Evolutionary conservation across 2,888 invertebrate genomes (phyloP).

Genomic region (Rhimphoctona megacephalus): DNA sequence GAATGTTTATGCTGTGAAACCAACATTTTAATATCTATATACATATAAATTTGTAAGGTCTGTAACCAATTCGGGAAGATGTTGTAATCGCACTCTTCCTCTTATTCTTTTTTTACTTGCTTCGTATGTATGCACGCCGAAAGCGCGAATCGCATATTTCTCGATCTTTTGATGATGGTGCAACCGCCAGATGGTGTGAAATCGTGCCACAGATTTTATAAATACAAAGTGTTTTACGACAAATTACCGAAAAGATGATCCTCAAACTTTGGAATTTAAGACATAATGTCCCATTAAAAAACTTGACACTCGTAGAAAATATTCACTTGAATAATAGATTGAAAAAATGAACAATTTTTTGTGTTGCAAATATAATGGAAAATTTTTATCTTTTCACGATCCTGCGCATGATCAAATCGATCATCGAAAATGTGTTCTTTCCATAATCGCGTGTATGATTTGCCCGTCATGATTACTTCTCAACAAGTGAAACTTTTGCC

Average conservation of each 20-base stretch:
- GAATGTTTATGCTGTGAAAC: slow-evolving; percentile 27
- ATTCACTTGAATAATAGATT: neutral
- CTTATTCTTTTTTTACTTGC: slow-evolving; percentile 33
- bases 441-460: slow-evolving; percentile 21
- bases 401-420: slow-evolving; percentile 15
- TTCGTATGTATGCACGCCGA: slow-evolving; percentile 47
- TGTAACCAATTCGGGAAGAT: slow-evolving; percentile 67
- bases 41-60: slow-evolving; percentile 27
- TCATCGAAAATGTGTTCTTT: slow-evolving; percentile 31
- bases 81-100: slow-evolving; percentile 56
- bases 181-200: slow-evolving; percentile 61
- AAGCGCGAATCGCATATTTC: slow-evolving; percentile 39
- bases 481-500: slow-evolving; percentile 42
- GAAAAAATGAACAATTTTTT: neutral
- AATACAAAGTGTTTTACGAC: neutral
- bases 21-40: neutral
- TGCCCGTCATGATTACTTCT: slow-evolving; percentile 27
- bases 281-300: neutral
- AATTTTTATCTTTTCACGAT: neutral
- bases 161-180: slow-evolving; percentile 51
- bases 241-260: neutral
- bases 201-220: slow-evolving; percentile 39
- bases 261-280: neutral
- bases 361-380: neutral
- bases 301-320: neutral